Evolutionary conservation across 1,140 invertebrate genomes (phyloP).

Genomic region (Sycobia sp.): DNA sequence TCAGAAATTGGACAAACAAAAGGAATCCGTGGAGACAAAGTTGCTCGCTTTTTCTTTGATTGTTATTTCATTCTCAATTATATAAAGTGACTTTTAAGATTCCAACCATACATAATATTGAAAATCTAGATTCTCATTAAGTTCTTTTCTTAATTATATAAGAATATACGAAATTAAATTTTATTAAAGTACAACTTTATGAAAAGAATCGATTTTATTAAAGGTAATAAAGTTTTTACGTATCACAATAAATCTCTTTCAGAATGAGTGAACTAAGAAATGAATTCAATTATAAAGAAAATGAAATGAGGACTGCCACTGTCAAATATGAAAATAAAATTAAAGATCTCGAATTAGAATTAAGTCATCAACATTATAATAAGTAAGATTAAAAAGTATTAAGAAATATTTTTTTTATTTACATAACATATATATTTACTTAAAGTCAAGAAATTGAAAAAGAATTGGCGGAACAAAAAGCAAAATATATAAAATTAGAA

Average conservation of each 20-base stretch:
- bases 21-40: slow-evolving; percentile 44
- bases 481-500: slow-evolving; percentile 37
- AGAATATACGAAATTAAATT: no score
- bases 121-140: no score
- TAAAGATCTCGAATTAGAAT: slow-evolving; percentile 16
- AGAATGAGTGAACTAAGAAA: slow-evolving; percentile 43
- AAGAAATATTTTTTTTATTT: background rate
- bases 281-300: slow-evolving; percentile 39
- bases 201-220: no score
- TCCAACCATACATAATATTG: no score
- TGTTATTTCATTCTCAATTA: no score
- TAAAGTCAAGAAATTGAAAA: slow-evolving; percentile 36
- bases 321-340: slow-evolving; percentile 37
- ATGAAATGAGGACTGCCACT: slow-evolving; percentile 29
- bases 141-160: no score
- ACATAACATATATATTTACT: background rate
- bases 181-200: no score
- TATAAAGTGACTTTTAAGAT: no score
- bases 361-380: slow-evolving; percentile 1
- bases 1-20: slow-evolving; percentile 46
- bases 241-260: background rate
- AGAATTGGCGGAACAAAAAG: slow-evolving; percentile 13
- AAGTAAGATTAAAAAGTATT: background rate
- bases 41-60: slow-evolving; percentile 8
- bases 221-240: background rate